phyloP scores from a whole-genome alignment of 2,888 invertebrate genomes.

The Ichneumon xanthorius region DNA sequence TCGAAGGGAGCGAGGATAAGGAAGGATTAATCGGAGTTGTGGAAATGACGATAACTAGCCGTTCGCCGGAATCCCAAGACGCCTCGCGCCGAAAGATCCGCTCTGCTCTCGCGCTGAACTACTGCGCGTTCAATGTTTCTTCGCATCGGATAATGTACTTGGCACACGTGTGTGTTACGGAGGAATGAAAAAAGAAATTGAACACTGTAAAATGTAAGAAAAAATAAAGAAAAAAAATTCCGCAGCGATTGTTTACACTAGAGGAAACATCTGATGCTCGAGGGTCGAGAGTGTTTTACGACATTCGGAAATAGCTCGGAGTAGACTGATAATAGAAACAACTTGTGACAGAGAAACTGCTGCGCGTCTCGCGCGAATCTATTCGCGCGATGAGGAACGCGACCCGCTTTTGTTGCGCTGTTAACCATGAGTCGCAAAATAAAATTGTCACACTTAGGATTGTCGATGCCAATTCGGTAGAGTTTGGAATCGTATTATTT shows the following conservation, averaged over 20 bases:
- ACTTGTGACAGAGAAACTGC: conserved; percentile 35
- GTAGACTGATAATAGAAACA: conserved; percentile 54
- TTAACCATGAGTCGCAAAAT: too few relatives aligned
- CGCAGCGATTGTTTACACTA: too few relatives aligned
- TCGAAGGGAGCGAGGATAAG: conserved; percentile 34
- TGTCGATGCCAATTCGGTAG: neutral
- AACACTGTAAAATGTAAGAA: neutral
- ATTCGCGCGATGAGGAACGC: neutral
- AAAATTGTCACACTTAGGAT: too few relatives aligned
- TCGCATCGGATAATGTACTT: neutral
- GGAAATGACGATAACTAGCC: conserved; percentile 31
- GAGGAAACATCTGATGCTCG: conserved; percentile 19
- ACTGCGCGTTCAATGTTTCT: neutral
- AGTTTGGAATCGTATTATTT: neutral
- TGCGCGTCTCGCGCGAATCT: conserved; percentile 32
- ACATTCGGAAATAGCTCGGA: conserved; percentile 45
- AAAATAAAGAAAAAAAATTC: conserved; percentile 1
- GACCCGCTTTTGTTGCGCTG: too few relatives aligned
- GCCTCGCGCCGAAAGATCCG: too few relatives aligned
- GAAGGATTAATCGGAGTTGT: conserved; percentile 26
- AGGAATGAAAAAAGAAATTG: neutral
- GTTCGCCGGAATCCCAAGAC: neutral
- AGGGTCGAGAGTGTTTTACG: conserved; percentile 31
- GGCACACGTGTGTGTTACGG: too few relatives aligned
- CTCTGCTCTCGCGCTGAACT: neutral